These are phyloP conservation scores for Epistrophella euchroma DNA, from an alignment of 2,888 invertebrate genomes.

Conservation along the genomic window DNA sequence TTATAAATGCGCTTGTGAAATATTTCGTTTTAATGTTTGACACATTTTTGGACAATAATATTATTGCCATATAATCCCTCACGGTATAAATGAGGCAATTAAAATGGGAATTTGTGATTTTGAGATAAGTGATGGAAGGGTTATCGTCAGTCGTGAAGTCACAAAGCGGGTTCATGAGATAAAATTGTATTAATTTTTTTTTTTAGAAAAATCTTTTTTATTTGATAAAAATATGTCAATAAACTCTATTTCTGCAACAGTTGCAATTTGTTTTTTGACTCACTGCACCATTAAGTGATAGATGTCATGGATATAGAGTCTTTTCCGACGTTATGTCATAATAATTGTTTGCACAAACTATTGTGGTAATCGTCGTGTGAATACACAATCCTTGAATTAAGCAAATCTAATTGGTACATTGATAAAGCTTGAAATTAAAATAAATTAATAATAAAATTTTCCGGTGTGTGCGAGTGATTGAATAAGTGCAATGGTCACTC, in stretches of 20 bases:
- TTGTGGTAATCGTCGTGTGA: background rate
- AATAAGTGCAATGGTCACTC: no score
- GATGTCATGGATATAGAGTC: background rate
- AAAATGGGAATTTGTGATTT: constrained; percentile 11
- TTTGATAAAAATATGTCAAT: constrained; percentile 1
- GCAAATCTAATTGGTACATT: constrained; percentile 21
- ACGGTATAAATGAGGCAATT: constrained; percentile 38
- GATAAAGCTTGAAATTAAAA: constrained; percentile 44
- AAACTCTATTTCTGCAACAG: constrained; percentile 10
- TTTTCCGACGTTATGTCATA: constrained; percentile 13
- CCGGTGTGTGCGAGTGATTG: background rate
- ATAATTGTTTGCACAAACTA: background rate
- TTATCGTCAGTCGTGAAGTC: constrained; percentile 15
- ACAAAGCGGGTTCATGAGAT: constrained; percentile 41
- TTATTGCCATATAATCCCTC: background rate
- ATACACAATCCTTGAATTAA: background rate
- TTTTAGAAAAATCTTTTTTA: background rate
- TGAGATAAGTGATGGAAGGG: background rate
- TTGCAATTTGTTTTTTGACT: constrained; percentile 5
- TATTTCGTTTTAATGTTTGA: constrained; percentile 26
- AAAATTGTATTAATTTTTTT: constrained; percentile 9
- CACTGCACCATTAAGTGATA: background rate
- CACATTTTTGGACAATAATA: constrained; percentile 15
- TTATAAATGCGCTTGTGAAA: constrained; percentile 11
- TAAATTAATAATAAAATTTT: background rate